Conservation (phyloP, 2,797 vertebrate species). For the Sebastes baramenuke region DNA sequence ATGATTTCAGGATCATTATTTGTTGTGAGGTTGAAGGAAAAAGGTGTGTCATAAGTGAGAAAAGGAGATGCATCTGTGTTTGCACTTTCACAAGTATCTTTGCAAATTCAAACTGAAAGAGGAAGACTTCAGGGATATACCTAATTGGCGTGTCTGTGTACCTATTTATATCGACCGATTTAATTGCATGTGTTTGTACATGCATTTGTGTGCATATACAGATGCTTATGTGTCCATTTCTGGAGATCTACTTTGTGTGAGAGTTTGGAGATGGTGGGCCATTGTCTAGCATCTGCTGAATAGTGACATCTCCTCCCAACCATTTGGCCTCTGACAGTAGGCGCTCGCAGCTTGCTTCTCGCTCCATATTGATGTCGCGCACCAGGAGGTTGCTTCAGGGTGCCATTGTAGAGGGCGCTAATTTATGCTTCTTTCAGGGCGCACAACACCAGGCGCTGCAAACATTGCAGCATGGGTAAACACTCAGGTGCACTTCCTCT, state of each 20-base stretch:
- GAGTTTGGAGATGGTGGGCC: constrained; percentile 34
- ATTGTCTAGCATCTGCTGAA: constrained; percentile 67
- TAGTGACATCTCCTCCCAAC: constrained; percentile 74
- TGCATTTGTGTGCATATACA: background rate
- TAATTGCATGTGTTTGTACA: constrained; percentile 6
- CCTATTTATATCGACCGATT: background rate
- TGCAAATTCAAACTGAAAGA: constrained; percentile 18
- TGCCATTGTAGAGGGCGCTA: constrained; percentile 76
- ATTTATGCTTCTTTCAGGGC: constrained; percentile 81
- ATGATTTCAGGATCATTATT: background rate
- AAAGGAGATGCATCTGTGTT: constrained; percentile 7
- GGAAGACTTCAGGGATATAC: background rate
- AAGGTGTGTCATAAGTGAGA: background rate
- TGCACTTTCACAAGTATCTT: background rate
- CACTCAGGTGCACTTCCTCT: constrained; percentile 76
- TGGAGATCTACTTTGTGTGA: constrained; percentile 30
- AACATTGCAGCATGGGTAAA: constrained; percentile 76
- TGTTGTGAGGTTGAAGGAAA: background rate
- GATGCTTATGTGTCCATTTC: constrained; percentile 13
- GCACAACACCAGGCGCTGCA: constrained; percentile 66
- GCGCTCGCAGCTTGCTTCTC: constrained; percentile 80
- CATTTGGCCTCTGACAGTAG: constrained; percentile 80
- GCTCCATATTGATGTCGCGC: constrained; percentile 82
- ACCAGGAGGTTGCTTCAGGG: constrained; percentile 75
- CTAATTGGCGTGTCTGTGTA: constrained; percentile 2